Conservation (phyloP, 2,888 invertebrate genomes). For the Parnassius orleans region DNA sequence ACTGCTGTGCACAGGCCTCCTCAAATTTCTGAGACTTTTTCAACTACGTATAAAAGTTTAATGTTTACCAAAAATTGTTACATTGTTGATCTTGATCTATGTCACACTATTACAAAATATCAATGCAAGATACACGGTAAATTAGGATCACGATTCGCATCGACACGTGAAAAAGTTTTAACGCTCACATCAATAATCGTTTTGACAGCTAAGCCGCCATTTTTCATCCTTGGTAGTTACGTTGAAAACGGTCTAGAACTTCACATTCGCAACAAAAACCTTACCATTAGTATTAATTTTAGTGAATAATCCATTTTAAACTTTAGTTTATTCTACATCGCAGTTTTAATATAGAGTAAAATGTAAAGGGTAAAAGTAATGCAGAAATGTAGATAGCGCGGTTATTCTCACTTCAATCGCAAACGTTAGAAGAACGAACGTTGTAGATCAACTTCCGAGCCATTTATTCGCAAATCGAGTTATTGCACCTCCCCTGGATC, state of each 20-base stretch:
- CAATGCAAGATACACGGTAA: conserved; percentile 17
- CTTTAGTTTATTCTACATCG: conserved; percentile 24
- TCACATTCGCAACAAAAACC: conserved; percentile 62
- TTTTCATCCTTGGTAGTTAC: conserved; percentile 62
- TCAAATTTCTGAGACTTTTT: too few species aligned
- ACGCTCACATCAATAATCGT: conserved; percentile 71
- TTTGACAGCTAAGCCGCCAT: conserved; percentile 73
- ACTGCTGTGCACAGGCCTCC: too few species aligned
- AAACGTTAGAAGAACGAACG: conserved; percentile 42
- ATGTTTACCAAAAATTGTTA: too few species aligned
- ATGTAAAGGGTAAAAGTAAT: conserved; percentile 34
- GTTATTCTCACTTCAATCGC: conserved; percentile 55
- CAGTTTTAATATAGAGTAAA: conserved; percentile 21
- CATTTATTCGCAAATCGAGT: conserved; percentile 78
- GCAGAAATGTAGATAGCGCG: conserved; percentile 60
- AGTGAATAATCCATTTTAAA: conserved; percentile 13
- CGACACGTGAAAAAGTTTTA: conserved; percentile 61
- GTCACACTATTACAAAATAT: conserved; percentile 27
- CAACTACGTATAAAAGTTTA: too few species aligned
- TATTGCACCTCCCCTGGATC: conserved; percentile 73
- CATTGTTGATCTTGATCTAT: conserved; percentile 30
- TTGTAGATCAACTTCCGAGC: conserved; percentile 74
- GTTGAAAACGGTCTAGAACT: conserved; percentile 59
- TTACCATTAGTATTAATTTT: conserved; percentile 44
- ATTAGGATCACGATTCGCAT: conserved; percentile 22